These are phyloP conservation scores for Tiliacea aurago DNA, from an alignment of 2,888 invertebrate genomes.

Conservation along the genomic window DNA sequence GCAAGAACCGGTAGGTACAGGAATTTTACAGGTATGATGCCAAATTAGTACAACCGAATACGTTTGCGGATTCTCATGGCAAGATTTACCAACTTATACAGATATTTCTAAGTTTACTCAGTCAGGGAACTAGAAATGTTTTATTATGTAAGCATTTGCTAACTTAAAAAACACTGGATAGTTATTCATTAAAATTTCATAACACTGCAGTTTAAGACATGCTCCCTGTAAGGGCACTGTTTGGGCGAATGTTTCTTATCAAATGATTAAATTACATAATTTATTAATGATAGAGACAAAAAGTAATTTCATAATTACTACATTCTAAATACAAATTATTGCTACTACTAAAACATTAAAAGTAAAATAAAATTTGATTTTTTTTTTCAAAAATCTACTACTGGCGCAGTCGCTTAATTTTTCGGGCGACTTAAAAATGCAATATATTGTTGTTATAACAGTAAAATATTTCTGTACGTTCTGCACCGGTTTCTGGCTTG, in stretches of 20 bases:
- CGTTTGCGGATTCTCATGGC: slow-evolving; percentile 15
- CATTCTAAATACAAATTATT: slow-evolving; percentile 5
- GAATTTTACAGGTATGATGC: slow-evolving; percentile 26
- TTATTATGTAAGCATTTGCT: background rate
- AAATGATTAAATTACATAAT: background rate
- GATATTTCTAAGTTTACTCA: background rate
- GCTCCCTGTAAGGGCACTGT: background rate
- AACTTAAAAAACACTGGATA: no score
- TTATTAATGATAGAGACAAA: background rate
- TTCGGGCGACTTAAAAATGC: slow-evolving; percentile 18
- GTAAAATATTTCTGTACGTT: slow-evolving; percentile 20
- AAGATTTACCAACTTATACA: background rate
- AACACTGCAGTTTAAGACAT: background rate
- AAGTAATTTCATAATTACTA: background rate
- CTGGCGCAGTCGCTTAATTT: background rate
- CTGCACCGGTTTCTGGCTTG: slow-evolving; percentile 16
- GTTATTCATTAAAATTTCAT: background rate
- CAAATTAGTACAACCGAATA: slow-evolving; percentile 29
- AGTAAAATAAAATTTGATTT: slow-evolving; percentile 18
- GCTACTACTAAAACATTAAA: background rate
- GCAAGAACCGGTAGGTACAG: slow-evolving; percentile 41
- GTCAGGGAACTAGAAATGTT: background rate
- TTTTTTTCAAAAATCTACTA: slow-evolving; percentile 3
- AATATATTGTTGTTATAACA: slow-evolving; percentile 28
- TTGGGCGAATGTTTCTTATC: background rate